These are phyloP conservation scores for Sisor rabdophorus DNA, from an alignment of 2,113 vertebrate genomes.

Conservation along the genomic window DNA sequence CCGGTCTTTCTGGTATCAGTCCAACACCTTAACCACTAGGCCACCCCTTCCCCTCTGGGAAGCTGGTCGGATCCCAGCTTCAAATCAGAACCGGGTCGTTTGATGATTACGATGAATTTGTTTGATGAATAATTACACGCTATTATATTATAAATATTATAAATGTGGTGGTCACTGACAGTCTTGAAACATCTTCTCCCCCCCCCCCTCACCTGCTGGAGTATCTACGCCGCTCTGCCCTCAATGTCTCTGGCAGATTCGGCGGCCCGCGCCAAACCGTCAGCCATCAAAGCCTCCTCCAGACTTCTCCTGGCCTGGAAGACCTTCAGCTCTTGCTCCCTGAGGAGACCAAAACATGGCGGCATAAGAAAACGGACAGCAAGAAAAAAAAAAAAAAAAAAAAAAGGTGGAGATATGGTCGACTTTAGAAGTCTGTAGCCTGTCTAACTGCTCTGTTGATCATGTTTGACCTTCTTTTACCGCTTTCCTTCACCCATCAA, in stretches of 20 bases:
- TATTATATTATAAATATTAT: no score
- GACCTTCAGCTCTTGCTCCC: conserved; percentile 89
- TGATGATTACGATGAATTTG: no score
- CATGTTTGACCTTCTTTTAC: conserved; percentile 28
- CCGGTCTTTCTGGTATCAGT: no score
- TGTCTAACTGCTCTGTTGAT: conserved; percentile 35
- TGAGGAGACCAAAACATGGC: conserved; percentile 48
- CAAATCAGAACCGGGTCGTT: no score
- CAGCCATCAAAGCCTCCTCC: conserved; percentile 87
- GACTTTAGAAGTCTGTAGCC: conserved; percentile 20
- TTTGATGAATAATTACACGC: no score
- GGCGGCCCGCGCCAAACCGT: conserved; percentile 77
- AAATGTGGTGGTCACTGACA: no score
- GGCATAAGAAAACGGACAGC: conserved; percentile 15
- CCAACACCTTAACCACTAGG: no score
- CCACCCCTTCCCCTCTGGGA: no score
- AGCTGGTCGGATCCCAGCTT: no score
- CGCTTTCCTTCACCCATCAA: conserved; percentile 33
- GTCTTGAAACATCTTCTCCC: neutral
- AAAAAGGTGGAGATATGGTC: neutral
- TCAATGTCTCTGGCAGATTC: conserved; percentile 72
- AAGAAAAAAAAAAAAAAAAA: neutral
- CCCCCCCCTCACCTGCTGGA: conserved; percentile 57
- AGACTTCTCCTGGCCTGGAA: conserved; percentile 82
- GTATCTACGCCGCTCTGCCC: conserved; percentile 67